Percentiles rank a stretch among this genome's conserved stretches.
Conservation (phyloP, 2,797 vertebrate genomes). For the Euphonia xanthogaster region DNA sequence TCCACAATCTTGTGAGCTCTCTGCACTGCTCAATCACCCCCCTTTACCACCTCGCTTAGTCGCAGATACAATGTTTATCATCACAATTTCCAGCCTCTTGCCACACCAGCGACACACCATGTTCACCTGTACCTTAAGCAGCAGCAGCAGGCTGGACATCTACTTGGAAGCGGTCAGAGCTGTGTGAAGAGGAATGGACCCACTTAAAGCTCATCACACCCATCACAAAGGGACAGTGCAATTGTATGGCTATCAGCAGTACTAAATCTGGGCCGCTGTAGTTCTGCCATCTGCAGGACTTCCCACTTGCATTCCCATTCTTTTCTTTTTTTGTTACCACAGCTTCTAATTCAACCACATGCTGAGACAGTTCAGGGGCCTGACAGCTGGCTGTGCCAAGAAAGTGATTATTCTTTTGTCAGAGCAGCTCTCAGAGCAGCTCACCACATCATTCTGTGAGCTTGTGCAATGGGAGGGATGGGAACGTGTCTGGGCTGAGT, state of each 20-base stretch:
- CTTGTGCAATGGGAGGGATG: not conserved
- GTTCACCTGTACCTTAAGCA: not conserved
- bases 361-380: not conserved
- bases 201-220: not conserved
- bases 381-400: not conserved
- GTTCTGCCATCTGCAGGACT: not conserved
- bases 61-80: not conserved
- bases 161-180: not conserved
- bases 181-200: not conserved
- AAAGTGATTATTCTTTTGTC: not conserved
- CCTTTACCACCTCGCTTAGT: not conserved
- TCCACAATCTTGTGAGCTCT: not conserved
- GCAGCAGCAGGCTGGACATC: not conserved
- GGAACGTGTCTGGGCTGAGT: not conserved
- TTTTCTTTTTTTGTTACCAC: not conserved
- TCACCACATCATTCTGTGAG: not conserved
- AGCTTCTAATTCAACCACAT: not conserved
- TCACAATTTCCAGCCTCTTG: not conserved
- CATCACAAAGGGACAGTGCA: not conserved
- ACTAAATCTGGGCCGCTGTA: not conserved
- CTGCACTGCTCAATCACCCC: not conserved
- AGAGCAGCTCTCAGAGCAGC: not conserved
- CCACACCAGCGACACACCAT: not conserved
- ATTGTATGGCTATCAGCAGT: fast-evolving
- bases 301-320: not conserved